Percentiles rank a stretch among this genome's conserved stretches.
Evolutionary conservation across 2,797 vertebrate genomes (phyloP).

Genomic region (Chaetophractus vellerosus): DNA sequence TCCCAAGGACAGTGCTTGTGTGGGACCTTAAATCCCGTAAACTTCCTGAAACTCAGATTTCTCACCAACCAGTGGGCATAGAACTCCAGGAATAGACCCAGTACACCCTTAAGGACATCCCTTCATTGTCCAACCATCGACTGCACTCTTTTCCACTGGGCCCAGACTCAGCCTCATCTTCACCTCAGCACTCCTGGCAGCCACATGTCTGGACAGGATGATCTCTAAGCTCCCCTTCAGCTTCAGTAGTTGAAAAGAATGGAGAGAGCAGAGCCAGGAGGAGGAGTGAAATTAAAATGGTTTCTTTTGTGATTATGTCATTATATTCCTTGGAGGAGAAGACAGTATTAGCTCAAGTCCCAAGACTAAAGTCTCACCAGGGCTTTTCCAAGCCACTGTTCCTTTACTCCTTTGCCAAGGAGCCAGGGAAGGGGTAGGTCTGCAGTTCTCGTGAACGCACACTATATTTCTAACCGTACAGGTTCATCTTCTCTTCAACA

Average conservation of each 20-base stretch:
- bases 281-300: neutral
- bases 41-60: neutral
- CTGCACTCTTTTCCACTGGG: neutral
- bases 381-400: neutral
- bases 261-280: neutral
- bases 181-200: neutral
- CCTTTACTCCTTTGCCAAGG: neutral
- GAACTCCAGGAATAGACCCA: neutral
- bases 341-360: conserved; percentile 15
- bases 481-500: neutral
- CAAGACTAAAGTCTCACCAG: neutral
- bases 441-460: neutral
- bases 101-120: too few relatives aligned
- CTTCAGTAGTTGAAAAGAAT: conserved; percentile 7
- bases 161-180: neutral
- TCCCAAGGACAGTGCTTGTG: neutral
- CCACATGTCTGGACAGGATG: neutral
- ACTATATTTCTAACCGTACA: neutral
- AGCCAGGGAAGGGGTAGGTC: neutral
- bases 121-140: neutral
- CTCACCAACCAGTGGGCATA: neutral
- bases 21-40: neutral
- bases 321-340: neutral
- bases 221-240: neutral
- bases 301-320: conserved; percentile 26